Evolutionary conservation across 2,888 invertebrate genomes (phyloP).

Genomic region (Hedychridium roseum): DNA sequence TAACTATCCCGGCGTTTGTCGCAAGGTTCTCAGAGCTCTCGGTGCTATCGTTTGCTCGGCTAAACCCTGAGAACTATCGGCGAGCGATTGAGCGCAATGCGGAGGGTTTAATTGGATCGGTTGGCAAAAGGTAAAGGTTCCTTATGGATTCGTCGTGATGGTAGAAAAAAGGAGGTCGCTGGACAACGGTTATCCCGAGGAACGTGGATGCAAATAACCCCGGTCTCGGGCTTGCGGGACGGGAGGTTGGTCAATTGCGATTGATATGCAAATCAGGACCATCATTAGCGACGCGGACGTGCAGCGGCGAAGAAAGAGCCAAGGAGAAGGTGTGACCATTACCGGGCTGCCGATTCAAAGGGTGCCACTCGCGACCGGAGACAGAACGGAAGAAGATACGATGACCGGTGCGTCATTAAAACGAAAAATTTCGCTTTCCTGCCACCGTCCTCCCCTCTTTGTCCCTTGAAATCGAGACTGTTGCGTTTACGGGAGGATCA

Average conservation of each 20-base stretch:
- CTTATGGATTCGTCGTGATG: not conserved
- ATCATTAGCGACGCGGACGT: conserved; percentile 45
- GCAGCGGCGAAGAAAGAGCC: conserved; percentile 32
- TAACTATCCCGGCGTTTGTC: conserved; percentile 45
- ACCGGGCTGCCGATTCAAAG: conserved; percentile 39
- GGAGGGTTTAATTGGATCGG: too few species aligned
- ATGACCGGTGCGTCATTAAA: conserved; percentile 52
- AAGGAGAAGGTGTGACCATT: conserved; percentile 52
- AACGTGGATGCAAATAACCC: conserved; percentile 1
- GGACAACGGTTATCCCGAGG: not conserved
- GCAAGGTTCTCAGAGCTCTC: conserved; percentile 16
- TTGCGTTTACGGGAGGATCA: conserved; percentile 47
- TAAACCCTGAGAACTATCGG: too few species aligned
- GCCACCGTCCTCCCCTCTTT: too few species aligned
- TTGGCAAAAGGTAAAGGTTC: not conserved
- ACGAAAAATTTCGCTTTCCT: conserved; percentile 57
- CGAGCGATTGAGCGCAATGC: too few species aligned
- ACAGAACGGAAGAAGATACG: conserved; percentile 26
- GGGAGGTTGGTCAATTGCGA: conserved; percentile 39
- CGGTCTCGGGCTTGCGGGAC: conserved; percentile 15
- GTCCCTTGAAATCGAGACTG: conserved; percentile 45
- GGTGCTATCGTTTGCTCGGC: too few species aligned
- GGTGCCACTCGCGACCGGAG: conserved; percentile 30
- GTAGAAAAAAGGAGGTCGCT: not conserved
- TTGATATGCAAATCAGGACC: conserved; percentile 57